phyloP scores from a whole-genome alignment of 2,797 vertebrate species.

The Cossypha dichroa region DNA sequence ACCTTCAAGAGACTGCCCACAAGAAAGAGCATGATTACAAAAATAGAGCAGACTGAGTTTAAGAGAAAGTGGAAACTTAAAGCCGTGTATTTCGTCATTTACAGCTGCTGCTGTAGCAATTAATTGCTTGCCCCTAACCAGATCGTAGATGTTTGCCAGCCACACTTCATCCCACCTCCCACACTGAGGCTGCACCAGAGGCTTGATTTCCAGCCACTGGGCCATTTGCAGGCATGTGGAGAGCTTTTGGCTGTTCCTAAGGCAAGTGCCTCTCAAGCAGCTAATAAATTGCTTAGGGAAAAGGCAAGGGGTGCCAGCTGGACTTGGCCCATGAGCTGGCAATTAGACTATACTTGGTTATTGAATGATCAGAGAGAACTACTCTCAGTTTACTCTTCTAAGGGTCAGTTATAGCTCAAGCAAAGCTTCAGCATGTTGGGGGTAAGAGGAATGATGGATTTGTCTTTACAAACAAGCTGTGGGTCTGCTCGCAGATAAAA shows the following conservation, averaged over 20 bases:
- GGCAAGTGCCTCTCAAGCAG: not conserved
- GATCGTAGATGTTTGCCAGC: not conserved
- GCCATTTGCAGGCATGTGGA: not conserved
- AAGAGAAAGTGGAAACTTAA: constrained; percentile 2
- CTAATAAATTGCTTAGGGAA: not conserved
- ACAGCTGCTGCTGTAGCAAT: not conserved
- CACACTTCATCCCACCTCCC: not conserved
- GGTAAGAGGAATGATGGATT: no score
- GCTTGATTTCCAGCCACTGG: not conserved
- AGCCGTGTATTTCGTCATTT: not conserved
- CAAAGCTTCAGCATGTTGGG: not conserved
- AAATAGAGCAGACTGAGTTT: not conserved
- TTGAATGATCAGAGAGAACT: not conserved
- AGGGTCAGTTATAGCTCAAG: not conserved
- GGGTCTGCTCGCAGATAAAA: no score
- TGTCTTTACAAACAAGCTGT: no score
- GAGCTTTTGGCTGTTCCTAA: not conserved
- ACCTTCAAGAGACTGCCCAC: constrained; percentile 1
- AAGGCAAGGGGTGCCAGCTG: not conserved
- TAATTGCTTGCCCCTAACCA: not conserved
- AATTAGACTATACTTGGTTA: not conserved
- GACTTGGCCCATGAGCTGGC: not conserved
- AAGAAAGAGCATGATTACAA: not conserved
- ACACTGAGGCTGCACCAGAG: not conserved
- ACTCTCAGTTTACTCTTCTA: not conserved